Base-by-base conservation (phyloP, 2,888 invertebrate species). In the Drosophila melanosoma region DNA sequence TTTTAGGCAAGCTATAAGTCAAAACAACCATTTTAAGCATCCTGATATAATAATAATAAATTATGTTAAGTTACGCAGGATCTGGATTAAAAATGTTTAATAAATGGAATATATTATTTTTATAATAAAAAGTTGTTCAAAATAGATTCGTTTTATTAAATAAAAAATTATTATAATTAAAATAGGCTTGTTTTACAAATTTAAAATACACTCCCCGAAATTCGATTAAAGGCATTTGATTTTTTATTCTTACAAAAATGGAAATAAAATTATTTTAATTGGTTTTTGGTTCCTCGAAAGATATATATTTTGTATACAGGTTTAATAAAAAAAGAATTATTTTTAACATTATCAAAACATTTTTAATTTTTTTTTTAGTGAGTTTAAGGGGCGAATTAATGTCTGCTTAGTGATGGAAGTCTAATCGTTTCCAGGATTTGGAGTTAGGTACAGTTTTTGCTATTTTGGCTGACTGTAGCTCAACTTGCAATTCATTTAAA, bases 1-100 rank as follows among this genome's bases (percentile, higher is more conserved):
- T 78, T 81, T 78, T 67, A 81, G 77, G 77, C 77, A 64, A 23
- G n/a, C 8, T 15, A 15, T 2, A 45, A 23, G 45, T 45, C 4
- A 2, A 20, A 20, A 23, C 15, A 4, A 23, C 8, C 15, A 45
- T 3, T 15, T 20, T 3, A 20, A 45, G 15, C 15, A 20, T 23
- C 4, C 45, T 45, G 23, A 15, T 15, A 23, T 8, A 3, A 15
- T 20, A 23, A 45, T 45, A 15, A 45, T 20, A 15, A 45, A 23
- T 45, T 0, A 15, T 45, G 45, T 20, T 15, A 1, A 15, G 15
- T 45, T 20, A 15, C 15, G 20, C 45, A 15, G 23, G 15, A 45
- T 23, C 23, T 45, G 15, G 8, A 15, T 20, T 15, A 42, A 20
- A 3, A 6, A 6, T 11, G 11, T 20, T 20, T 6, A 20, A 1